Evolutionary conservation across 2,888 invertebrate genomes (phyloP).

Genomic region (Argyra leucocephala): DNA sequence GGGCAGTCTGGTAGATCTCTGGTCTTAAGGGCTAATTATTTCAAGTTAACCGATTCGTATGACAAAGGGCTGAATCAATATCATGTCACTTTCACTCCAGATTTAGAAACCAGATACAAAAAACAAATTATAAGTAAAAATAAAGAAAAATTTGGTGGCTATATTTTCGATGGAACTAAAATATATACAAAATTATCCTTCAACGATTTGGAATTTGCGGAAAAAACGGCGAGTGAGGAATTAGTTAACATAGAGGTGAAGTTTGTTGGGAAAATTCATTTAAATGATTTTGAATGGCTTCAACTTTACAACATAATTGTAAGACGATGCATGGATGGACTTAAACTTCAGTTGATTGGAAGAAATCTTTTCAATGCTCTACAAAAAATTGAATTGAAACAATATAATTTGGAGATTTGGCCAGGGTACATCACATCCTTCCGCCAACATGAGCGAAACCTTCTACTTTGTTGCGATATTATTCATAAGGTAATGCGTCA

Average conservation of each 20-base stretch:
- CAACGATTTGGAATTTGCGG: conserved; percentile 49
- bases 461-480: conserved; percentile 71
- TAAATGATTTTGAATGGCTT: conserved; percentile 60
- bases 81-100: conserved; percentile 62
- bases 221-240: conserved; percentile 49
- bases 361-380: conserved; percentile 63
- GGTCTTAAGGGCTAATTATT: conserved; percentile 57
- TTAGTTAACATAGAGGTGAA: conserved; percentile 51
- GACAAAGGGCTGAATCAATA: conserved; percentile 67
- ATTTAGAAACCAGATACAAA: conserved; percentile 56
- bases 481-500: conserved; percentile 73
- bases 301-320: conserved; percentile 72
- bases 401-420: conserved; percentile 64
- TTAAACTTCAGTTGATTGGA: conserved; percentile 60
- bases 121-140: conserved; percentile 53
- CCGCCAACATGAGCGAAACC: conserved; percentile 64
- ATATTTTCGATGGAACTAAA: conserved; percentile 66
- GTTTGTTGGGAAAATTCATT: conserved; percentile 53
- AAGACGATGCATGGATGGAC: conserved; percentile 47
- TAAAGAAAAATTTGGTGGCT: conserved; percentile 50
- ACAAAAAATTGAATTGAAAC: conserved; percentile 54
- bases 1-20: conserved; percentile 48
- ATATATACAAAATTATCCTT: conserved; percentile 54
- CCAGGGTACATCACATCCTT: conserved; percentile 76
- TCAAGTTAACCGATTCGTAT: conserved; percentile 50